Percentiles rank a stretch among this genome's conserved stretches.
Evolutionary conservation across 2,113 vertebrate genomes (phyloP).

Genomic region (Zeus faber): DNA sequence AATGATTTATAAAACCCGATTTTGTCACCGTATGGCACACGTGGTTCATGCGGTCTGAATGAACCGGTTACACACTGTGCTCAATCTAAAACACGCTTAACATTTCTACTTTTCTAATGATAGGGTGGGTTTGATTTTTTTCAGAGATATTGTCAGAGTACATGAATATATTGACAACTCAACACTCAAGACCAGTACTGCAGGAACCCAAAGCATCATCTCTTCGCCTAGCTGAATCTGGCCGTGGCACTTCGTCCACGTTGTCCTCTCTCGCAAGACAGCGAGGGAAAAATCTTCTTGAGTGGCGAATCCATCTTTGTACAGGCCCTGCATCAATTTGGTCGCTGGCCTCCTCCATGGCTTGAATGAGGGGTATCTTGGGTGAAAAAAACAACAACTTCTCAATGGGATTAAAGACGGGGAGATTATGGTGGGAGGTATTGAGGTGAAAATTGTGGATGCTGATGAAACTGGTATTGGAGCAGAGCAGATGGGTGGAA

Average conservation of each 20-base stretch:
- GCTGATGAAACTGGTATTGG: too few species aligned
- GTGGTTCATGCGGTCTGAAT: not conserved
- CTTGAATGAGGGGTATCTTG: not conserved
- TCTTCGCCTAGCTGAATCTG: constrained; percentile 2
- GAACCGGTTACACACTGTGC: not conserved
- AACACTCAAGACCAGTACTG: not conserved
- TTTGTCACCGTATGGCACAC: not conserved
- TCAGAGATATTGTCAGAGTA: not conserved
- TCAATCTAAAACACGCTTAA: not conserved
- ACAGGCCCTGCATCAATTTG: not conserved
- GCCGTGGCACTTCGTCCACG: not conserved
- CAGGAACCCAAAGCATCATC: not conserved
- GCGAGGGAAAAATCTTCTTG: constrained; percentile 6
- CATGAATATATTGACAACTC: not conserved
- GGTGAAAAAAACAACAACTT: not conserved
- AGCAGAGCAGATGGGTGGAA: too few species aligned
- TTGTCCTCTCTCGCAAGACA: constrained; percentile 11
- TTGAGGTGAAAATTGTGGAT: too few species aligned
- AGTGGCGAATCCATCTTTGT: constrained; percentile 5
- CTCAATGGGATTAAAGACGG: constrained; percentile 1
- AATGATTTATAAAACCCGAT: not conserved
- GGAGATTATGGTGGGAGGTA: not conserved
- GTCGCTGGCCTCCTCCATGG: not conserved
- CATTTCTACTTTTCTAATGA: not conserved
- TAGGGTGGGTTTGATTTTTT: not conserved